Evolutionary conservation across 2,888 invertebrate species (phyloP), one percentile per base, ranked within the genome.

Genomic region (Aphidius colemani): DNA sequence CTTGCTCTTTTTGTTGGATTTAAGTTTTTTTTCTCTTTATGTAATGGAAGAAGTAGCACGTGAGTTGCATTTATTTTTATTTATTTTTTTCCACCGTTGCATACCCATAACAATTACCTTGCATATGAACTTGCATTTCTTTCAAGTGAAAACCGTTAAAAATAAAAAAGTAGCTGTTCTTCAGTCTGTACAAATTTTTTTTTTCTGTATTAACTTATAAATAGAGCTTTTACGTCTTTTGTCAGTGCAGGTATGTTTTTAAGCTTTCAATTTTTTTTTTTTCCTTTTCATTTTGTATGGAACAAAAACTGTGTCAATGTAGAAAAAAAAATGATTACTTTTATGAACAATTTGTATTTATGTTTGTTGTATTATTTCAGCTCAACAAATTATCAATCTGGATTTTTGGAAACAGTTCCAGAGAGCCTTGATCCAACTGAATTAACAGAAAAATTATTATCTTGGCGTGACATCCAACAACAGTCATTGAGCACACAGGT

Each of bases 381-480:
- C 56, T 67, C 71, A 58, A 71, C 68, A 41, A 70, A 73, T 62
- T 73, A 71, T 69, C 75, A 73, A 60, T 68, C 75, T 58, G 69
- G 63, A 58, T 67, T 68, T 43, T 61, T 69, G 56, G 65, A 70
- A 10, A 55, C 55, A 45, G 66, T 70, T 43, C 71, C 70, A 50
- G 69, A 75, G 13, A 74, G 71, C 63, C 72, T 78, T 66, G 75
- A 74, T 64, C 74, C 80, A 8, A 77, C 76, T 13, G 78, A 80
- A 69, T 71, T 79, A 62, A 76, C 78, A 56, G 77, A 78, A 11
- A 74, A 78, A 55, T 73, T 81, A 53, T 72, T 78, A 61, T 75
- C 75, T 61, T 79, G 79, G 78, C 74, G 74, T 53, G 75, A 74
- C 68, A 74, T 56, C 56, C 65, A 66, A 63, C 70, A 67, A 13